Percentiles rank a stretch among this genome's conserved stretches.
Evolutionary conservation across 2,113 vertebrate genomes (phyloP).

Genomic region (Albula goreensis): DNA sequence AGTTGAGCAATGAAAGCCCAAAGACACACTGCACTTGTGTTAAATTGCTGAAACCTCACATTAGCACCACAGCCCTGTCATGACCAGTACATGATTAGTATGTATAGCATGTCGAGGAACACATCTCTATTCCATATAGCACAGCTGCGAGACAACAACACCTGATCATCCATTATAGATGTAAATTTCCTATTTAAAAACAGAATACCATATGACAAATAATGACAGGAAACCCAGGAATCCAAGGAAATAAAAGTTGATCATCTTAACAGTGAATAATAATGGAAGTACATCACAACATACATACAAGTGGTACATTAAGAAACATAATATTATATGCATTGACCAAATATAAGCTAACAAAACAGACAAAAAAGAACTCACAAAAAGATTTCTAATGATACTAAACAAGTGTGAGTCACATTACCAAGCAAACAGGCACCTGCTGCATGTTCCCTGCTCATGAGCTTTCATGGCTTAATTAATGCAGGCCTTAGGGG

Average conservation of each 20-base stretch:
- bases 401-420: conserved; percentile 61
- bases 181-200: not conserved
- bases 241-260: not conserved
- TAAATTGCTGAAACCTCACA: not conserved
- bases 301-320: not conserved
- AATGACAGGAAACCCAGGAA: not conserved
- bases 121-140: not conserved
- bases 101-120: not conserved
- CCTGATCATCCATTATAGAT: conserved; percentile 9
- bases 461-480: conserved; percentile 74
- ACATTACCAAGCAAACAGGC: conserved; percentile 68
- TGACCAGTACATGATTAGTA: not conserved
- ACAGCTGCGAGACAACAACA: conserved; percentile 3
- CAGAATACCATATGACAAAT: not conserved
- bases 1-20: conserved; percentile 42
- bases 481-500: conserved; percentile 77
- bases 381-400: conserved; percentile 41
- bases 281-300: not conserved
- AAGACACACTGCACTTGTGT: not conserved
- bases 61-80: not conserved
- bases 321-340: not conserved
- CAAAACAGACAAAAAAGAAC: conserved; percentile 39
- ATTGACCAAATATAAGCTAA: not conserved
- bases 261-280: not conserved
- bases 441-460: conserved; percentile 69